Percentiles rank a stretch among this genome's conserved stretches.
phyloP scores from a whole-genome alignment of 1,140 invertebrate genomes.

The Drosophila nebulosa region DNA sequence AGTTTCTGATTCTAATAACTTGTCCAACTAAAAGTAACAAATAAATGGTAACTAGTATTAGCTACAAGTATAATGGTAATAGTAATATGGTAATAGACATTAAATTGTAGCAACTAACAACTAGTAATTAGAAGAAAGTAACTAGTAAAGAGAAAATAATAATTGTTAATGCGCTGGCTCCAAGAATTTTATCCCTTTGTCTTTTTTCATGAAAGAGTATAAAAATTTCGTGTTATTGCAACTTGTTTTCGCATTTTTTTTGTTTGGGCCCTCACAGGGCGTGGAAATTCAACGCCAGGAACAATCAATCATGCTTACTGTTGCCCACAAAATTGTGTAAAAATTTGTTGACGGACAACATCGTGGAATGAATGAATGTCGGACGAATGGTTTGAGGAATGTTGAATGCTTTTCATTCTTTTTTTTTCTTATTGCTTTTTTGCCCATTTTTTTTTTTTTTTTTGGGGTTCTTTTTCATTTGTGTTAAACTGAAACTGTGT shows the following conservation, averaged over 20 bases:
- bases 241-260: background rate
- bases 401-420: background rate
- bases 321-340: constrained; percentile 43
- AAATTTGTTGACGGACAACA: constrained; percentile 45
- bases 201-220: background rate
- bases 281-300: constrained; percentile 41
- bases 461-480: background rate
- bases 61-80: no score
- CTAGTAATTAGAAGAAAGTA: no score
- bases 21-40: no score
- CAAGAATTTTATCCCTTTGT: no score
- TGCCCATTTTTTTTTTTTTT: background rate
- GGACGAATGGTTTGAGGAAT: constrained; percentile 3
- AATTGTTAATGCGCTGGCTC: no score
- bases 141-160: no score
- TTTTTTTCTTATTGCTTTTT: background rate
- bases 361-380: constrained; percentile 25
- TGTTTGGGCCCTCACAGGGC: constrained; percentile 5
- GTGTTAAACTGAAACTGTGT: background rate
- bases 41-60: no score
- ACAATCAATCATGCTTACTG: constrained; percentile 74
- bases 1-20: no score
- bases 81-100: no score
- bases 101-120: no score
- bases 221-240: background rate